Evolutionary conservation across 2,888 invertebrate genomes (phyloP).

Genomic region (Drosophila anomalata): DNA sequence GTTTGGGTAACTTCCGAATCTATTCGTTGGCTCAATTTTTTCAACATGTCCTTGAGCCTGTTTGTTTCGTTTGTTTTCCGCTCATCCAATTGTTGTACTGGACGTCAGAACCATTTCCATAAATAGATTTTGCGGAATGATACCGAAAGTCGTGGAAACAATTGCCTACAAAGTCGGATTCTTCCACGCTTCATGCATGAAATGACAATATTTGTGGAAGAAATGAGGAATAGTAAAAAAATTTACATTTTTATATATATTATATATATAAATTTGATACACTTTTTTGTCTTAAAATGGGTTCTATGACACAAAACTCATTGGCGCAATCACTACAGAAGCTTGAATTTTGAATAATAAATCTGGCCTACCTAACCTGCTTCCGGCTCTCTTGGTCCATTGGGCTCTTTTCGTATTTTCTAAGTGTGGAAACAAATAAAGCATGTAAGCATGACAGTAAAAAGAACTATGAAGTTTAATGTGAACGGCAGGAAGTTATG

Average conservation of each 20-base stretch:
- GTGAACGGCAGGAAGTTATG: conserved; percentile 60
- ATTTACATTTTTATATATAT: neutral
- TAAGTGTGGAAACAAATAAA: conserved; percentile 17
- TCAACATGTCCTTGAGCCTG: neutral
- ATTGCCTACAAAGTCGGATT: neutral
- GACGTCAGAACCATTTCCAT: neutral
- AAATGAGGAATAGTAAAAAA: neutral
- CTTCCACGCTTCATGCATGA: neutral
- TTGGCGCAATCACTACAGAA: neutral
- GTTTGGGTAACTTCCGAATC: neutral
- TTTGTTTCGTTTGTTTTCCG: neutral
- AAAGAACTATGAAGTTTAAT: conserved; percentile 67
- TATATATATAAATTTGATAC: neutral
- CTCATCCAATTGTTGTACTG: neutral
- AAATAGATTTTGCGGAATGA: neutral
- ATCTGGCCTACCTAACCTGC: neutral
- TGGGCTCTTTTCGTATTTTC: neutral
- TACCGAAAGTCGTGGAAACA: neutral
- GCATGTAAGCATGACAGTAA: conserved; percentile 64
- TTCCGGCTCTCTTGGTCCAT: neutral
- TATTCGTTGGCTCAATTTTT: neutral
- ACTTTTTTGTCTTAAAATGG: too few species aligned
- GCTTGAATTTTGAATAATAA: neutral
- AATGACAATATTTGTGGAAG: neutral
- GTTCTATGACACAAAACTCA: too few species aligned